These are phyloP conservation scores for Coenobita brevimanus DNA, from an alignment of 1,140 invertebrate species.

Conservation along the genomic window DNA sequence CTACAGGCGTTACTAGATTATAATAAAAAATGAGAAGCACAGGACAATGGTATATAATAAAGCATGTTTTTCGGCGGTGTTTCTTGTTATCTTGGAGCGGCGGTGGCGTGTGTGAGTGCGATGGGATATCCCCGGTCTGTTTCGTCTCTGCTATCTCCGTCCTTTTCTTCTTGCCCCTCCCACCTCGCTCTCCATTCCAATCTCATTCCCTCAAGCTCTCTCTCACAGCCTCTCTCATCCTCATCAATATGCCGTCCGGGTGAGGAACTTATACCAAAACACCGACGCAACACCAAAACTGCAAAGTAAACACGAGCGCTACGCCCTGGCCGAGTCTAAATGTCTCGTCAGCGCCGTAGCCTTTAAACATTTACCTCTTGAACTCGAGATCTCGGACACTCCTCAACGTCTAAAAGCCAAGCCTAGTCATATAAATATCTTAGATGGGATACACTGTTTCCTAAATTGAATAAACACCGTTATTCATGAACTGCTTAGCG, in stretches of 20 bases:
- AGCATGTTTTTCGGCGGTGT: too few relatives aligned
- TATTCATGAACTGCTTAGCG: constrained; percentile 65
- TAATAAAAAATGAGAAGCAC: too few relatives aligned
- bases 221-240: background rate
- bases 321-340: constrained; percentile 21
- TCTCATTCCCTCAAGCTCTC: background rate
- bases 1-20: too few relatives aligned
- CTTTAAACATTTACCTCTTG: constrained; percentile 22
- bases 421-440: constrained; percentile 49
- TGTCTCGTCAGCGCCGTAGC: constrained; percentile 25
- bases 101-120: too few relatives aligned
- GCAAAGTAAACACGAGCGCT: constrained; percentile 35
- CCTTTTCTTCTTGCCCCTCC: background rate
- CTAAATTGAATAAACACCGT: constrained; percentile 61
- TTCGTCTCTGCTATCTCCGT: background rate
- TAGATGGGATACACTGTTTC: constrained; percentile 48
- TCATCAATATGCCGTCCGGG: constrained; percentile 29
- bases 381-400: constrained; percentile 14
- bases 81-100: too few relatives aligned
- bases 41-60: too few relatives aligned
- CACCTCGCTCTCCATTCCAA: background rate
- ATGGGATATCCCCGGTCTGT: constrained; percentile 15
- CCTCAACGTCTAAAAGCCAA: constrained; percentile 14
- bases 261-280: constrained; percentile 31
- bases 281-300: constrained; percentile 39